Base-by-base conservation (phyloP, 2,888 invertebrate species). In the Megamerina dolium region DNA sequence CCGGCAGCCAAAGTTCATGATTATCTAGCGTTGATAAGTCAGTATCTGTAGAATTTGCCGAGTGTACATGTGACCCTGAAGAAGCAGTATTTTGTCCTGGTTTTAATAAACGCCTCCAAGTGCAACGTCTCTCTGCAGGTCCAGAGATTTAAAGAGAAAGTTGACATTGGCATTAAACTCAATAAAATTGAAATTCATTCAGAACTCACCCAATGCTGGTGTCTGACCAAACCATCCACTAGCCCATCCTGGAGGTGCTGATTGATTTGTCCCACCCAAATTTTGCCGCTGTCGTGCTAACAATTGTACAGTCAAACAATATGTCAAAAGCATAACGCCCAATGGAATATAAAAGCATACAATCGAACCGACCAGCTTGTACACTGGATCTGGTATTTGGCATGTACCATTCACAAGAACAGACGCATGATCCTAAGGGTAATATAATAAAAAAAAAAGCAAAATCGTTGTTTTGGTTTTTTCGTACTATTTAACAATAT, bases 281-380 rank as follows among this genome's bases (percentile, higher is more conserved):
- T 85, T 87, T 64, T 86, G 85, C 56, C 83, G 78, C 72, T 93
- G 91, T 48, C 84, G 75, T 29, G 91, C 90, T 60, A 96, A 74
- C 20, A 95, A 75, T 45, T 86, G 79, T 14, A 95, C 89, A 0
- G 96, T 97, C 56, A 94, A 76, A 5, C 89, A 86, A 64, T 95
- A 96, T n/a, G 94, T 93, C 47, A 92, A 76, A 63, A 94, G 77
- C 95, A 96, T 96, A 54, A 97, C 93, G 32, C 85, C 79, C 52
- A 96, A 76, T 0, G 96, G 96, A 51, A 96, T 92, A 75, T 95
- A 94, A 75, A 96, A 96, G 56, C 93, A 92, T 58, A 93, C 85
- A 59, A 94, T 86, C 42, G 94, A 94, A 27, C 95, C 96, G 57
- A 92, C 90, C 45, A 92, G 80, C 71, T 91, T 89, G 76, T 88